phyloP scores from a whole-genome alignment of 1,140 invertebrate species.

The Brachionus rotundiformis region DNA sequence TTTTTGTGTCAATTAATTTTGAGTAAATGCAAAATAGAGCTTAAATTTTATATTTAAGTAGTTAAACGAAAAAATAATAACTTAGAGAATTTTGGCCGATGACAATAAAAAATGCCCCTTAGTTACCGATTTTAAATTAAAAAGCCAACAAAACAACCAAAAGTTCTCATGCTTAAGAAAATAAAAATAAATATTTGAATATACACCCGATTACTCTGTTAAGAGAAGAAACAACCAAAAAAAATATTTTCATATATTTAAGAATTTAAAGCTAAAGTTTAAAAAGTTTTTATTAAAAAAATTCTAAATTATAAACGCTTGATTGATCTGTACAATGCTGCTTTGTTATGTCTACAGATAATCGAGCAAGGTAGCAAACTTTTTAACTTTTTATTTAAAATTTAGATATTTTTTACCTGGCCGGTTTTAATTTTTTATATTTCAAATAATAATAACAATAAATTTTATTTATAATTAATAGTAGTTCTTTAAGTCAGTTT shows the following conservation, averaged over 20 bases:
- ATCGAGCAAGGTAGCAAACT: background rate
- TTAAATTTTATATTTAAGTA: background rate
- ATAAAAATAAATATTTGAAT: constrained; percentile 29
- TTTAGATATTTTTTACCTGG: too few relatives aligned
- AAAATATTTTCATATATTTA: too few relatives aligned
- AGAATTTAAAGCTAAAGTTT: too few relatives aligned
- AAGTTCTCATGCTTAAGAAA: constrained; percentile 36
- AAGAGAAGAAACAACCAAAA: background rate
- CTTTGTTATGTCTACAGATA: background rate
- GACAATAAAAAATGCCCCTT: background rate
- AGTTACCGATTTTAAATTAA: constrained; percentile 32
- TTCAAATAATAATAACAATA: too few relatives aligned
- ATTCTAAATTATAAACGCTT: constrained; percentile 3
- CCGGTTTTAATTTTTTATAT: too few relatives aligned
- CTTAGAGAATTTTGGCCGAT: background rate
- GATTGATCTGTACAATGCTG: background rate
- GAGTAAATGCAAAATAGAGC: background rate
- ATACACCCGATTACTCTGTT: background rate
- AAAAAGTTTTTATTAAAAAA: too few relatives aligned
- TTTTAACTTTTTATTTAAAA: too few relatives aligned
- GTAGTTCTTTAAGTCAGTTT: too few relatives aligned
- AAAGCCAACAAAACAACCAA: constrained; percentile 27
- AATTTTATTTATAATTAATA: too few relatives aligned
- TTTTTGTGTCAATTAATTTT: background rate
- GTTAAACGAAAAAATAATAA: constrained; percentile 12